Percentiles rank a stretch among this genome's conserved stretches.
phyloP scores from a whole-genome alignment of 2,113 vertebrate species.

The Sylvicapra grimmia region DNA sequence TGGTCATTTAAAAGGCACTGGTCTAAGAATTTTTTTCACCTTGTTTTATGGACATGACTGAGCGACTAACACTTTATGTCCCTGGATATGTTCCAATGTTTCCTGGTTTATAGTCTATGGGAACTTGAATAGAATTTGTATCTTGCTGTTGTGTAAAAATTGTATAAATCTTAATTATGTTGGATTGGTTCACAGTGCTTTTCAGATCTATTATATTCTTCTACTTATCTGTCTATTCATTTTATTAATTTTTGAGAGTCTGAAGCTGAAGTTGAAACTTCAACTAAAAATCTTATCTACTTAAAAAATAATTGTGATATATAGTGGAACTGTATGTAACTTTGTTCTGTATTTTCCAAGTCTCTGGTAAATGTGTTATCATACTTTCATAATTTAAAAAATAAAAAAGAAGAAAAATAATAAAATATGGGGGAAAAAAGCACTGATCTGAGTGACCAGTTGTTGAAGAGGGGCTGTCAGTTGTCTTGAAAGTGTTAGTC shows the following conservation, averaged over 20 bases:
- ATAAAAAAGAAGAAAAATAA: not conserved
- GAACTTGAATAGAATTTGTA: not conserved
- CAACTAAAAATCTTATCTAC: not conserved
- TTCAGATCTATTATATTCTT: not conserved
- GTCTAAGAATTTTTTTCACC: not conserved
- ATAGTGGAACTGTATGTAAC: not conserved
- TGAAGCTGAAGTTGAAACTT: not conserved
- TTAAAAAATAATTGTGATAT: not conserved
- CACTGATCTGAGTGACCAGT: not conserved
- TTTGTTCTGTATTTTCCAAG: not conserved
- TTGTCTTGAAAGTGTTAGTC: not conserved
- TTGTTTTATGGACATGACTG: not conserved
- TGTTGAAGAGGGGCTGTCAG: not conserved
- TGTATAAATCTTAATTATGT: not conserved
- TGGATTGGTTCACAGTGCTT: not conserved
- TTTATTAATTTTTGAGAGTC: not conserved
- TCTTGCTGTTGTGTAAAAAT: not conserved
- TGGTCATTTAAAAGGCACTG: not conserved
- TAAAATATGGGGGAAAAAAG: not conserved
- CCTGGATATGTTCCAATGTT: not conserved
- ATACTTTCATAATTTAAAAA: not conserved
- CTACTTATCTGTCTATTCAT: not conserved
- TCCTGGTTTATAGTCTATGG: not conserved
- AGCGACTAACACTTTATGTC: not conserved
- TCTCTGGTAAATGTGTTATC: not conserved